phyloP scores from a whole-genome alignment of 2,888 invertebrate genomes.

The Eurytoma californica region DNA sequence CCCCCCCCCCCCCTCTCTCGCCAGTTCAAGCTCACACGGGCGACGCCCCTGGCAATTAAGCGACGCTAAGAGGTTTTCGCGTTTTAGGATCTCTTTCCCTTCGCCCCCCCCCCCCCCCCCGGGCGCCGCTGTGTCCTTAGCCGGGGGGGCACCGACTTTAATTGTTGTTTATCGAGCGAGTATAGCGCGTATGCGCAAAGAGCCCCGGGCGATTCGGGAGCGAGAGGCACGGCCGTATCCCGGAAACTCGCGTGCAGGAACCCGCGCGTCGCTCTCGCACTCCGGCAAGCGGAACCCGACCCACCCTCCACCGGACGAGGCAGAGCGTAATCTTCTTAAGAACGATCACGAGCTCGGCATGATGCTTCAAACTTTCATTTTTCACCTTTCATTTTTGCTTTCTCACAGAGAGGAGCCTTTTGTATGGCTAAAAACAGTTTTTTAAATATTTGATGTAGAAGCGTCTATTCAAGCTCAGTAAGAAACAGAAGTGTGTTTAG shows the following conservation, averaged over 20 bases:
- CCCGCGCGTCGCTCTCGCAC: slow-evolving; percentile 26
- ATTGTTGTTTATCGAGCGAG: slow-evolving; percentile 66
- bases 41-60: slow-evolving; percentile 62
- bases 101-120: neutral
- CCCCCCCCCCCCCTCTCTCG: neutral
- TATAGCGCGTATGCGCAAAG: slow-evolving; percentile 20
- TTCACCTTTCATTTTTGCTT: too few species aligned
- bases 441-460: too few species aligned
- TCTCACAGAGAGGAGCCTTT: too few species aligned
- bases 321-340: slow-evolving; percentile 46
- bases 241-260: slow-evolving; percentile 54
- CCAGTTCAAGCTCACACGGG: neutral
- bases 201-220: slow-evolving; percentile 35
- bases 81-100: slow-evolving; percentile 59
- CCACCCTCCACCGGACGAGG: slow-evolving; percentile 47
- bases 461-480: too few species aligned
- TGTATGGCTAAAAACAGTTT: too few species aligned
- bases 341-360: neutral
- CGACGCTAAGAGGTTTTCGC: slow-evolving; percentile 65
- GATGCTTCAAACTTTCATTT: neutral
- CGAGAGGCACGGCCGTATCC: slow-evolving; percentile 21
- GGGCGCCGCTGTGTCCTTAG: slow-evolving; percentile 2
- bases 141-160: slow-evolving; percentile 59
- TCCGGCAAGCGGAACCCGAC: slow-evolving; percentile 21
- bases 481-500: too few species aligned